Percentiles rank a stretch among this genome's conserved stretches.
Evolutionary conservation across 2,113 vertebrate species (phyloP).

Genomic region (Himantopus leucocephalus): DNA sequence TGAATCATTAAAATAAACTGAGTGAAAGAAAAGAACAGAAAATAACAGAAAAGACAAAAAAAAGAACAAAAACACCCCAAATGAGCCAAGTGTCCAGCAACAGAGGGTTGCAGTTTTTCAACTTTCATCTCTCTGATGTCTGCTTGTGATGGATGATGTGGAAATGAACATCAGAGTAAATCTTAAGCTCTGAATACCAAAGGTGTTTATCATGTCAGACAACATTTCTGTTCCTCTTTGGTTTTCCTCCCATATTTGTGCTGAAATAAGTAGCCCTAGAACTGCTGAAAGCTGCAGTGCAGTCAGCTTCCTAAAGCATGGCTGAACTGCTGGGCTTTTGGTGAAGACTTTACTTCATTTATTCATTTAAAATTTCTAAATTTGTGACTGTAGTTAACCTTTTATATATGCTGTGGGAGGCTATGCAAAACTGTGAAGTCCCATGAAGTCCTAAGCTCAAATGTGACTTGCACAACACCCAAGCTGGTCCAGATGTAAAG

Average conservation of each 20-base stretch:
- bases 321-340: background rate
- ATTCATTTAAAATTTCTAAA: background rate
- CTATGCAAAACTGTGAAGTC: fast-evolving
- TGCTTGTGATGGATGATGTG: background rate
- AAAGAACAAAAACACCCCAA: too few relatives aligned
- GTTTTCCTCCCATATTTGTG: background rate
- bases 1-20: background rate
- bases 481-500: background rate
- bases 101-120: fast-evolving
- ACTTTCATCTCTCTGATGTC: background rate
- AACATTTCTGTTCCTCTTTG: background rate
- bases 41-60: too few relatives aligned
- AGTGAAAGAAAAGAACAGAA: background rate
- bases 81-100: background rate
- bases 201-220: background rate
- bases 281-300: background rate
- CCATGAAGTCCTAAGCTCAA: background rate
- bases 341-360: background rate
- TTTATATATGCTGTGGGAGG: background rate
- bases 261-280: background rate
- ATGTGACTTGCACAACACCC: background rate
- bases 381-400: background rate
- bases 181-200: background rate
- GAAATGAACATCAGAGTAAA: background rate
- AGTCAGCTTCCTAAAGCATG: background rate